Conservation (phyloP, 2,113 vertebrate genomes). For the Sapajus apella region DNA sequence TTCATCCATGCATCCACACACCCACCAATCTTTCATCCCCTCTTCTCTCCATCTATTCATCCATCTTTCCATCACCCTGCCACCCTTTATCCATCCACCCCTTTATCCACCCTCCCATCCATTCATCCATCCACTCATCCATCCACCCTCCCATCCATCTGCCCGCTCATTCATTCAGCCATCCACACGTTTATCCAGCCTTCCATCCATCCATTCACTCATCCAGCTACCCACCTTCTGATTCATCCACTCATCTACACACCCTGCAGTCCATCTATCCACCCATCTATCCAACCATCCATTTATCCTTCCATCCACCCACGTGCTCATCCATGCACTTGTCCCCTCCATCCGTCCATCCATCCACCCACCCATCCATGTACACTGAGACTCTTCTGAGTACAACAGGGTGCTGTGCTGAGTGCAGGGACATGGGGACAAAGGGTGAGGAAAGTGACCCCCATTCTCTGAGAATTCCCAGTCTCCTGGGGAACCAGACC, state of each 20-base stretch:
- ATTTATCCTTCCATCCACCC: no score
- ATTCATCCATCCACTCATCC: not conserved
- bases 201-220: not conserved
- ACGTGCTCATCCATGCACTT: no score
- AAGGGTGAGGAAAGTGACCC: not conserved
- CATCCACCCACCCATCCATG: not conserved
- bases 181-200: no score
- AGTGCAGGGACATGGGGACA: not conserved
- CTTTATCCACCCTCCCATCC: rapidly evolving
- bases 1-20: rapidly evolving
- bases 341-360: no score
- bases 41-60: not conserved
- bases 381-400: not conserved
- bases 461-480: not conserved
- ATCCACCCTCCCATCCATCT: not conserved
- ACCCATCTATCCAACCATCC: not conserved
- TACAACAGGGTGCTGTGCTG: not conserved
- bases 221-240: not conserved
- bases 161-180: not conserved
- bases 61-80: rapidly evolving
- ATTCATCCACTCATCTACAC: not conserved
- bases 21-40: no score
- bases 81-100: no score
- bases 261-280: not conserved
- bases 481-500: not conserved